Evolutionary conservation across 2,113 vertebrate genomes (phyloP), one percentile per base, ranked within the genome.

Genomic region (Periophthalmodon schlosseri): DNA sequence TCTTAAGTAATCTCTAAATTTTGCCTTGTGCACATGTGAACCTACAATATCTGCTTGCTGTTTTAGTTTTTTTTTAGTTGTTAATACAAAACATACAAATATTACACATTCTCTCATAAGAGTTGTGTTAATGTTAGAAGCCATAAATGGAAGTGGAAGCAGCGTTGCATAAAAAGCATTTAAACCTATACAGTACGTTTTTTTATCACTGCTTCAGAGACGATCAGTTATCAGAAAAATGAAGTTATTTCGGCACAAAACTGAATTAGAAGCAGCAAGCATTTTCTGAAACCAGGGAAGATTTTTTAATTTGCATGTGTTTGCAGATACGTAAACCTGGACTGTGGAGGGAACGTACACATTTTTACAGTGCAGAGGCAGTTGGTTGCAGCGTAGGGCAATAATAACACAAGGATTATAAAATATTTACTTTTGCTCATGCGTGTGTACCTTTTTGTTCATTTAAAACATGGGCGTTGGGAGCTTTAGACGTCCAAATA

Each of bases 71-170:
- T 18, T 56, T 3, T 3, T 54, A 54, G 18, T n/a, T 54, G 2
- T 56, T 20, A 24, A 15, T n/a, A 36, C 33, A 36, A 15, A n/a
- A 4, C 8, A 68, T 49, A 57, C n/a, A 49, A 44, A 71, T 44
- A 44, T 70, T 68, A 72, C 33, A 9, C 50, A 67, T 50, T 15
- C 58, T 80, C 81, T 78, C 80, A 69, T 76, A 34, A 46, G 64
- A 28, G 78, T 34, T 61, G 82, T 69, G 70, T 74, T 82, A 70
- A 84, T 72, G 66, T 61, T 67, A 28, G 65, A 70, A 56, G 66
- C 75, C 71, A 73, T 83, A 47, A 79, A 49, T 20, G 10, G 57
- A 73, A 49, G 50, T 28, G 12, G 39, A 66, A 73, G 69, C 54
- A 21, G 3, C 72, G 21, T 6, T 4, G 46, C 34, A 54, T 23